A percentile compares a stretch with the other conserved stretches of the same genome.
phyloP scores from a whole-genome alignment of 1,140 invertebrate species.

The Cecropterus lyciades region DNA sequence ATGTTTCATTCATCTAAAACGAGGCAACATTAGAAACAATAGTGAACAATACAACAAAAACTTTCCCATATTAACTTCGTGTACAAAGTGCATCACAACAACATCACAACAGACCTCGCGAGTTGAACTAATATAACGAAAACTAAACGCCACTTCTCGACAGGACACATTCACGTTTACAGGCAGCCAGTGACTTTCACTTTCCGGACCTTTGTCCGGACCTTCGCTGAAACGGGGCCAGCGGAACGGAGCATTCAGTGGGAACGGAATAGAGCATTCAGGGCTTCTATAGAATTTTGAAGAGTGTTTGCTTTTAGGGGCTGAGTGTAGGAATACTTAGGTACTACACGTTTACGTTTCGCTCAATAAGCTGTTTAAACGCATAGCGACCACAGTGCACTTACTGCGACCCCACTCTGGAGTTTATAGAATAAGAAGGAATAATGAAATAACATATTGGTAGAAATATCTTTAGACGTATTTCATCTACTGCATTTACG shows the following conservation, averaged over 20 bases:
- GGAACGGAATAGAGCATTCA: constrained; percentile 29
- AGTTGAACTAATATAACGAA: constrained; percentile 14
- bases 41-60: background rate
- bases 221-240: constrained; percentile 24
- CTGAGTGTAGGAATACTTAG: constrained; percentile 15
- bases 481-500: no score
- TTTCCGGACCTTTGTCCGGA: constrained; percentile 20
- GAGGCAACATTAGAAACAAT: no score
- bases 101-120: constrained; percentile 7
- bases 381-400: background rate
- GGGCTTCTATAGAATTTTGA: constrained; percentile 28
- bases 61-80: background rate
- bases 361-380: constrained; percentile 12
- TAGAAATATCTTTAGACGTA: no score
- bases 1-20: no score
- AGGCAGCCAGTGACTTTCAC: constrained; percentile 22
- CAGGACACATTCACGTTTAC: constrained; percentile 31
- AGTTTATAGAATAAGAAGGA: background rate
- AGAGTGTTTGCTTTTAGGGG: constrained; percentile 31
- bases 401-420: background rate
- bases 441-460: no score
- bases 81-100: background rate
- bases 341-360: background rate
- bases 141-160: constrained; percentile 2
- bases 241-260: constrained; percentile 23